Conservation (phyloP, 2,888 invertebrate species). For the Cepaea hortensis region DNA sequence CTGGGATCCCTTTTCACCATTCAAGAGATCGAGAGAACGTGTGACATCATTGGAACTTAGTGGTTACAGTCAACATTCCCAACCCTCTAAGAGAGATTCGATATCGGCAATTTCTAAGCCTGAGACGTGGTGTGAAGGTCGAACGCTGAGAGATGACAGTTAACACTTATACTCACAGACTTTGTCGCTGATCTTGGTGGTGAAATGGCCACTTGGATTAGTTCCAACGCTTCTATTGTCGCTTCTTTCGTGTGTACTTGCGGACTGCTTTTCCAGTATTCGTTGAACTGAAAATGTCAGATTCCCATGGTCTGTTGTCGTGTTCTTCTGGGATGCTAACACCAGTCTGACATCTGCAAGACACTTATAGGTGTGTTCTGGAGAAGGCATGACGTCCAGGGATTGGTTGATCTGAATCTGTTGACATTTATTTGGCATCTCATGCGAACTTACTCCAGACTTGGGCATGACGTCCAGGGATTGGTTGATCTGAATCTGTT, state of each 20-base stretch:
- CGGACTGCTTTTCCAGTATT: background rate
- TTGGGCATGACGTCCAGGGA: too few species aligned
- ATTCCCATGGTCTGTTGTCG: background rate
- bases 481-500: background rate
- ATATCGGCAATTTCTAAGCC: too few species aligned
- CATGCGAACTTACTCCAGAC: background rate
- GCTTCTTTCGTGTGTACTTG: too few species aligned
- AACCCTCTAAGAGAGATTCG: too few species aligned
- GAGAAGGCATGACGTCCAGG: background rate
- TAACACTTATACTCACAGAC: constrained; percentile 3
- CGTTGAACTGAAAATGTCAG: constrained; percentile 10
- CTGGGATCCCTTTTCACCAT: too few species aligned
- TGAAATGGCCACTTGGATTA: background rate
- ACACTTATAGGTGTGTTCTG: background rate
- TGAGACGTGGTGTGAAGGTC: too few species aligned
- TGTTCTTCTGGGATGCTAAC: background rate
- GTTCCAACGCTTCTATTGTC: background rate
- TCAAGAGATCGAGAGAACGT: too few species aligned
- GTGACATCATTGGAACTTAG: too few species aligned
- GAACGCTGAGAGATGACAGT: background rate
- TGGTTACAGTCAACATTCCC: too few species aligned
- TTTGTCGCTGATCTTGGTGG: background rate
- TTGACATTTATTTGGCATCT: background rate
- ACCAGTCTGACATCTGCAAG: too few species aligned
- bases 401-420: background rate